Evolutionary conservation across 1,140 invertebrate species (phyloP).

Genomic region (Gyrodactylus salaris): DNA sequence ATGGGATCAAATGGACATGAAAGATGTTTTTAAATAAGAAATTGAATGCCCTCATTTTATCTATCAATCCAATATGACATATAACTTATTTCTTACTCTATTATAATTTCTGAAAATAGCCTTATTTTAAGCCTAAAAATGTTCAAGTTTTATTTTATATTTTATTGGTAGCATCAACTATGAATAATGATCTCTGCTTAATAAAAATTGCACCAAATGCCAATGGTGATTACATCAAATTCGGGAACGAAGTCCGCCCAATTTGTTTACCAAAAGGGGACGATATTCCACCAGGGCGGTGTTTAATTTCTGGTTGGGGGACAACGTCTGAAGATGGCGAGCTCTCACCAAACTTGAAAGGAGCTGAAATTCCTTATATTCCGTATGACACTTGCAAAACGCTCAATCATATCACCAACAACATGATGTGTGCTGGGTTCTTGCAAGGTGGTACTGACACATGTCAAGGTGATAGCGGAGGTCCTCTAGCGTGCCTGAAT

Average conservation of each 20-base stretch:
- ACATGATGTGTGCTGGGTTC: conserved; percentile 29
- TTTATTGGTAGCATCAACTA: too few species aligned
- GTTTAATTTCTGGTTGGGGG: conserved; percentile 44
- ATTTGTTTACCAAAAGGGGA: conserved; percentile 32
- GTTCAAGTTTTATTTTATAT: conserved; percentile 24
- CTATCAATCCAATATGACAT: too few species aligned
- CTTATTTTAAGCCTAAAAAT: too few species aligned
- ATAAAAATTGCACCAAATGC: conserved; percentile 25
- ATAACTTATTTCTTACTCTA: too few species aligned
- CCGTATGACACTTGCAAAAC: background rate
- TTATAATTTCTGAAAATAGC: too few species aligned
- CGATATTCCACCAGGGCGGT: conserved; percentile 27
- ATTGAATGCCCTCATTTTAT: too few species aligned
- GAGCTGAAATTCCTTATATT: background rate
- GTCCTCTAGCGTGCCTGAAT: conserved; percentile 31
- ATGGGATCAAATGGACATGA: too few species aligned
- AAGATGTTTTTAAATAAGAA: too few species aligned
- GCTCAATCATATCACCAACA: conserved; percentile 29
- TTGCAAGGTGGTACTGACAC: conserved; percentile 24
- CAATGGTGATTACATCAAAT: conserved; percentile 28
- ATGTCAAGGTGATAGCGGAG: conserved; percentile 31
- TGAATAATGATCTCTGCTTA: conserved; percentile 38
- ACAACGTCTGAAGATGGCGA: conserved; percentile 21
- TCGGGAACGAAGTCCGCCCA: conserved; percentile 34
- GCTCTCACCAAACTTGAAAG: background rate